phyloP scores from a whole-genome alignment of 1,140 invertebrate genomes.

The Sminthurides bifidus region DNA sequence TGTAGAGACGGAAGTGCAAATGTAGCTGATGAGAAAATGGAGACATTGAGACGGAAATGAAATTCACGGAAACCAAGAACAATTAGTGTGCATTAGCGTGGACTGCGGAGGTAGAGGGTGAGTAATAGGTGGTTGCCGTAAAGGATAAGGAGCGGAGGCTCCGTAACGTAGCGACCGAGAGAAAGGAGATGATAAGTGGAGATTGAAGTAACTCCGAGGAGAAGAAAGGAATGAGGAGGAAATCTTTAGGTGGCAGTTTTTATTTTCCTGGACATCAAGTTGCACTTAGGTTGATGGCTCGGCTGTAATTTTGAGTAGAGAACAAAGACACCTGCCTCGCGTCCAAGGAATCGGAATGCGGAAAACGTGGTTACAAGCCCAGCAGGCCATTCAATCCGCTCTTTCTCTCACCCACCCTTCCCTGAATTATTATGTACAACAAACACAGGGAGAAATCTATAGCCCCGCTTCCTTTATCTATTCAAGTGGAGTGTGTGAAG shows the following conservation, averaged over 20 bases:
- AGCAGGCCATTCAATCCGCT: no score
- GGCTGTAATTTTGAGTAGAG: conserved; percentile 33
- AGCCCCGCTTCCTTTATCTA: conserved; percentile 3
- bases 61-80: no score
- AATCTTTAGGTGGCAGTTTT: conserved; percentile 25
- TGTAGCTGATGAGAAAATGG: no score
- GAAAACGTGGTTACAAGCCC: background rate
- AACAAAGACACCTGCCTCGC: conserved; percentile 33
- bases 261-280: conserved; percentile 31
- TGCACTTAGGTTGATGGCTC: conserved; percentile 32
- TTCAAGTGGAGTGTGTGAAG: conserved; percentile 23
- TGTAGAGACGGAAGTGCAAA: no score
- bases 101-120: no score
- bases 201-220: conserved; percentile 19
- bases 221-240: conserved; percentile 6
- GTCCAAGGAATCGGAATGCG: conserved; percentile 6
- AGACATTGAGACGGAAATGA: no score
- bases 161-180: background rate
- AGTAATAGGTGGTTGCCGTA: no score
- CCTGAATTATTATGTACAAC: conserved; percentile 4
- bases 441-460: conserved; percentile 6
- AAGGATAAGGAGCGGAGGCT: no score
- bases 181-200: conserved; percentile 22
- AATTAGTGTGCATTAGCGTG: no score
- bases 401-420: background rate